These are phyloP conservation scores for Panulirus ornatus DNA, from an alignment of 1,140 invertebrate genomes.

Conservation along the genomic window DNA sequence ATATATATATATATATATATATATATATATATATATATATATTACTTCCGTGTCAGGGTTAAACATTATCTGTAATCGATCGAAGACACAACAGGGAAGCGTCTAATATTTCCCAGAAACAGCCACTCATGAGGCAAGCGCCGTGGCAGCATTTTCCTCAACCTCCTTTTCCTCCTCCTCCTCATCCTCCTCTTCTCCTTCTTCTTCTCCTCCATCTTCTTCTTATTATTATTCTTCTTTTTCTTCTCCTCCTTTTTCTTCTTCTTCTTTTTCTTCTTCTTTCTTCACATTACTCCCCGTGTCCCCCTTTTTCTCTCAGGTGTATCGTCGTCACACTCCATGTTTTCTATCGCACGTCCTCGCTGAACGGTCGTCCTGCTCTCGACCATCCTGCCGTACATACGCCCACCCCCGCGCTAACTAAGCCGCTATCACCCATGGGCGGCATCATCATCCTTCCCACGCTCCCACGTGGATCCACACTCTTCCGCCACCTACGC, in stretches of 20 bases:
- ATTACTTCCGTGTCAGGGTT: no score
- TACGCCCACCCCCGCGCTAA: neutral
- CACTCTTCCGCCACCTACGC: neutral
- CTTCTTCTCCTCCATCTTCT: neutral
- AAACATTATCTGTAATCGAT: no score
- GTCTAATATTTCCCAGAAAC: no score
- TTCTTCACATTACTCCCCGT: neutral
- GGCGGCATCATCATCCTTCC: neutral
- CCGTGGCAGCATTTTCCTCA: no score
- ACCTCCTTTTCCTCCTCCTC: conserved; percentile 6
- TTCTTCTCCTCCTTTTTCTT: conserved; percentile 9
- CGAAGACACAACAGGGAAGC: no score
- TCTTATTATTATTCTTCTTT: neutral
- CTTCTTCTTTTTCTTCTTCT: neutral
- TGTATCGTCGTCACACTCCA: neutral
- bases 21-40: neutral
- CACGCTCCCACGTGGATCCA: neutral
- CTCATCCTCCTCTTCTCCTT: neutral
- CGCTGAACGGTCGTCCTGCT: neutral
- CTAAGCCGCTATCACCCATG: neutral
- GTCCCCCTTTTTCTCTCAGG: neutral
- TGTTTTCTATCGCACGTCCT: neutral
- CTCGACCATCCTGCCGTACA: neutral
- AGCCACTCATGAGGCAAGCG: no score
- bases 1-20: conserved; percentile 23